Evolutionary conservation across 2,888 invertebrate genomes (phyloP).

Genomic region (Ormia ochracea): DNA sequence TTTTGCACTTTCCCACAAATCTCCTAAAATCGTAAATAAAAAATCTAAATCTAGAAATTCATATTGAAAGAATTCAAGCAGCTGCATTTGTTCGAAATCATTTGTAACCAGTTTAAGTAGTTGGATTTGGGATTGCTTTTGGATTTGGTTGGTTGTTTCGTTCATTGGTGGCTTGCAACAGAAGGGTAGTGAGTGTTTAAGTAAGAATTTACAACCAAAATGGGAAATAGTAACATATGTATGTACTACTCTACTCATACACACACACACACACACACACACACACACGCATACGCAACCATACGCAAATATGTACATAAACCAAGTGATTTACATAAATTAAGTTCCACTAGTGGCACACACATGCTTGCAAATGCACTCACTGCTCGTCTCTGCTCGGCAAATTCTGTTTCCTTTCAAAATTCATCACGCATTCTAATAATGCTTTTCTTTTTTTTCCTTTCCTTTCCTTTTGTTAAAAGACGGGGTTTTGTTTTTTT

Average conservation of each 20-base stretch:
- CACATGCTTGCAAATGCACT: neutral
- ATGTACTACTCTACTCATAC: no score
- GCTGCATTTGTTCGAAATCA: slow-evolving; percentile 45
- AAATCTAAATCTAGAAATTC: slow-evolving; percentile 46
- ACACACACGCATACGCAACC: neutral
- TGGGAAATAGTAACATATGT: slow-evolving; percentile 56
- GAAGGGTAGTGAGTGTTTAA: slow-evolving; percentile 47
- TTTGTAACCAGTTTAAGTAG: slow-evolving; percentile 61
- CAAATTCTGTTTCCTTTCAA: neutral
- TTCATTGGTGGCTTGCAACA: neutral
- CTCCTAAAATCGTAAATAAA: slow-evolving; percentile 51
- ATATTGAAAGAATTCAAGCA: slow-evolving; percentile 54
- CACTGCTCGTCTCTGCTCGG: neutral
- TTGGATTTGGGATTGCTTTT: slow-evolving; percentile 40
- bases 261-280: neutral
- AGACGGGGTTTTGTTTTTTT: no score
- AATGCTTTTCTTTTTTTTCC: slow-evolving; percentile 30
- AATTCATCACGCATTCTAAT: slow-evolving; percentile 37
- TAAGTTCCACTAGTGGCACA: neutral
- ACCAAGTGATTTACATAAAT: slow-evolving; percentile 45
- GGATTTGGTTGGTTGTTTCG: neutral
- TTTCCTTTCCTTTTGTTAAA: no score
- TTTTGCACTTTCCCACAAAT: slow-evolving; percentile 60
- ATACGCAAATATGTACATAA: no score
- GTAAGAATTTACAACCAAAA: slow-evolving; percentile 12